Evolutionary conservation across 2,888 invertebrate species (phyloP).

Genomic region (Schrankia costaestrigalis): DNA sequence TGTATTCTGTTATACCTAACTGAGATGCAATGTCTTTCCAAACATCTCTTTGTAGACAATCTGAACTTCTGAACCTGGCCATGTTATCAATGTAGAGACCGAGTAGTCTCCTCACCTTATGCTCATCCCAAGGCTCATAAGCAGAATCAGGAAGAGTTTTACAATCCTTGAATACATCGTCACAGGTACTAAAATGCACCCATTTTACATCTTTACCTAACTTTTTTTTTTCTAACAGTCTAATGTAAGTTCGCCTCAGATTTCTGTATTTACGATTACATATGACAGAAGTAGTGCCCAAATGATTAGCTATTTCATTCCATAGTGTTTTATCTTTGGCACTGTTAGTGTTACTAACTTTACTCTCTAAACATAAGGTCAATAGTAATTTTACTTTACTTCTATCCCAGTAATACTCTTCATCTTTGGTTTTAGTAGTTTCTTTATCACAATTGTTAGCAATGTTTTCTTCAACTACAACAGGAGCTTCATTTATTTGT

Average conservation of each 20-base stretch:
- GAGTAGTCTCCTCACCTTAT: slow-evolving; percentile 56
- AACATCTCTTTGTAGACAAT: slow-evolving; percentile 63
- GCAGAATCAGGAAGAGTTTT: slow-evolving; percentile 50
- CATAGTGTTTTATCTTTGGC: slow-evolving; percentile 52
- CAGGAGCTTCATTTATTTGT: slow-evolving; percentile 47
- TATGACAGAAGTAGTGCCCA: slow-evolving; percentile 57
- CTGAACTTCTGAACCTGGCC: slow-evolving; percentile 49
- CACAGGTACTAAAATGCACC: slow-evolving; percentile 64
- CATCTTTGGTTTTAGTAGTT: slow-evolving; percentile 36
- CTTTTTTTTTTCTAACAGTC: slow-evolving; percentile 65
- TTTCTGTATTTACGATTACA: slow-evolving; percentile 66
- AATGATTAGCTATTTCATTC: slow-evolving; percentile 52
- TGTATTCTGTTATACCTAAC: slow-evolving; percentile 62
- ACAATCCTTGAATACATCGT: slow-evolving; percentile 66
- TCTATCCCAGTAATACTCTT: slow-evolving; percentile 63
- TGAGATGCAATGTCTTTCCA: slow-evolving; percentile 66
- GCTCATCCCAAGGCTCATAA: slow-evolving; percentile 66
- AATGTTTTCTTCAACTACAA: slow-evolving; percentile 31
- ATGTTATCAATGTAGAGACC: slow-evolving; percentile 64
- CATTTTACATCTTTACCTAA: slow-evolving; percentile 68
- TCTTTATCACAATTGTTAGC: slow-evolving; percentile 36
- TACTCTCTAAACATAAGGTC: slow-evolving; percentile 55
- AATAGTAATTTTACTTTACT: slow-evolving; percentile 61
- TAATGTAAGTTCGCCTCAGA: slow-evolving; percentile 61
- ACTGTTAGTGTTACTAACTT: slow-evolving; percentile 37